Percentiles rank a stretch among this genome's conserved stretches.
Evolutionary conservation across 2,113 vertebrate genomes (phyloP).

Genomic region (Baryphthengus martii): DNA sequence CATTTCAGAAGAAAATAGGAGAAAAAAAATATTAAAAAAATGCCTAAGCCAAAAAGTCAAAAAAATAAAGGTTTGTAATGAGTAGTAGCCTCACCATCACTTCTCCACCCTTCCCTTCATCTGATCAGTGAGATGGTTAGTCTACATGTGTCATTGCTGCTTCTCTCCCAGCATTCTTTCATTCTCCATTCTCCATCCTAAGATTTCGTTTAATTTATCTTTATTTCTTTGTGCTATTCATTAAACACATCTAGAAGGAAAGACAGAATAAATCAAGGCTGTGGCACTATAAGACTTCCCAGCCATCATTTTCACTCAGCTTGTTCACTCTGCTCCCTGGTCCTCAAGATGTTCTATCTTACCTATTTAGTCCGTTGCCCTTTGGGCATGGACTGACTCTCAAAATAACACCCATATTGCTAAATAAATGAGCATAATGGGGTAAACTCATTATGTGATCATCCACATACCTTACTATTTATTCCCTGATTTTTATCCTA

Average conservation of each 20-base stretch:
- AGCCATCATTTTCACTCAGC: not conserved
- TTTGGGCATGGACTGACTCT: not conserved
- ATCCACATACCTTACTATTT: not conserved
- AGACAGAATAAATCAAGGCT: not conserved
- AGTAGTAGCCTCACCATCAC: not conserved
- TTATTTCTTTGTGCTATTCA: not conserved
- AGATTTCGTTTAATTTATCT: not conserved
- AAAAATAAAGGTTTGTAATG: no score
- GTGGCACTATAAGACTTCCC: not conserved
- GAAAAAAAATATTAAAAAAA: not conserved
- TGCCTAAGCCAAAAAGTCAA: not conserved
- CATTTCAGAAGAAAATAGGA: not conserved
- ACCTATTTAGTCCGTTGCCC: not conserved
- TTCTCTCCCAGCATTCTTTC: not conserved
- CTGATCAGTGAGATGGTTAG: not conserved
- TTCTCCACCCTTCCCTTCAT: not conserved
- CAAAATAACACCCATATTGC: not conserved
- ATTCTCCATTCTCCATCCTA: not conserved
- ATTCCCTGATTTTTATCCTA: not conserved
- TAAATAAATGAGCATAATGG: not conserved
- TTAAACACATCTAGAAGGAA: not conserved
- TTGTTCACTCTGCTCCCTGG: not conserved
- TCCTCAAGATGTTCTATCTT: not conserved
- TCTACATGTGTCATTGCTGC: not conserved
- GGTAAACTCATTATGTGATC: not conserved